A percentile compares a stretch with the other conserved stretches of the same genome.
Evolutionary conservation across 2,113 vertebrate species (phyloP).

Genomic region (Oreochromis tanganicae): DNA sequence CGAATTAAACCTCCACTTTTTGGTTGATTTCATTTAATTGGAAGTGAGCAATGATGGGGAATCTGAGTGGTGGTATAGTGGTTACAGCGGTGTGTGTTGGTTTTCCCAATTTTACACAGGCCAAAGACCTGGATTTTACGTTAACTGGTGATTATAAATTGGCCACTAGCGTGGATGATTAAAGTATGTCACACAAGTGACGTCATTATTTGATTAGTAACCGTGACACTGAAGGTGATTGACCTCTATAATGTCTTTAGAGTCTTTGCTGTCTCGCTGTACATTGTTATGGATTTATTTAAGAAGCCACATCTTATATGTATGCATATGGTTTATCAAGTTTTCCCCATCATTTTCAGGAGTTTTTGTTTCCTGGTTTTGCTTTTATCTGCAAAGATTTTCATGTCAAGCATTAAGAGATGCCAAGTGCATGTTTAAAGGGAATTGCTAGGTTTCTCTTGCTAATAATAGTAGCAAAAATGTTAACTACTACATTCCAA

Average conservation of each 20-base stretch:
- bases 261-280: neutral
- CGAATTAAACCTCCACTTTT: neutral
- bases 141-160: neutral
- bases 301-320: neutral
- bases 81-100: neutral
- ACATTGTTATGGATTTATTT: neutral
- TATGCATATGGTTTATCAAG: neutral
- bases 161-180: neutral
- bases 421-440: neutral
- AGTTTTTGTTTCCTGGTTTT: neutral
- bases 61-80: neutral
- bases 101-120: neutral
- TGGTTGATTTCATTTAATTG: neutral
- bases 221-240: neutral
- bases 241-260: neutral
- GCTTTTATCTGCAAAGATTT: neutral
- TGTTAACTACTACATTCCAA: neutral
- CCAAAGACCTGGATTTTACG: neutral
- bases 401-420: neutral
- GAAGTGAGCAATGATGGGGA: neutral
- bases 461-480: neutral
- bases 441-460: neutral
- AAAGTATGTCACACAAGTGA: neutral
- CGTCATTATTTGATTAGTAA: neutral
- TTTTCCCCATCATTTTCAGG: neutral